Conservation (phyloP, 2,113 vertebrate species). For the Hippopotamus amphibius region DNA sequence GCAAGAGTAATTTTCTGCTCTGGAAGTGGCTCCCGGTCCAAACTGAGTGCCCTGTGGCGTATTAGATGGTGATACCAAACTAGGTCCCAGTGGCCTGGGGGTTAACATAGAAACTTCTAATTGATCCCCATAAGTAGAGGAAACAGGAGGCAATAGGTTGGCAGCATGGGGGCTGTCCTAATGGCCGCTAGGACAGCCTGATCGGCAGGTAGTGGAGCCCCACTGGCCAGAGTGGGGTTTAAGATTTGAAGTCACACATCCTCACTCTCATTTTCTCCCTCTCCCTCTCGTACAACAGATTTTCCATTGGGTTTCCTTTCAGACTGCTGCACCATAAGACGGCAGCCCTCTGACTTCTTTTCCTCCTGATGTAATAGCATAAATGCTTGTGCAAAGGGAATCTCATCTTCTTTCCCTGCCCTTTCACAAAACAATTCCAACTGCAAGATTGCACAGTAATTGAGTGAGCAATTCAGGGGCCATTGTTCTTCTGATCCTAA, state of each 20-base stretch:
- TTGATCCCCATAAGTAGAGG: background rate
- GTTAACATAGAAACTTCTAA: background rate
- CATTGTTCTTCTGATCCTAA: background rate
- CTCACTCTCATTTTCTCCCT: background rate
- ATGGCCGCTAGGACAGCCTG: background rate
- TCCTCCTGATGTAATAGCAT: background rate
- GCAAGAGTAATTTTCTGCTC: fast-evolving
- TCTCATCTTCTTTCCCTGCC: background rate
- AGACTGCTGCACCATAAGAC: background rate
- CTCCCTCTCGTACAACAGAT: background rate
- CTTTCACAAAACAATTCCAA: background rate
- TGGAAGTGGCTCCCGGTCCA: background rate
- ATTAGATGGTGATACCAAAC: background rate
- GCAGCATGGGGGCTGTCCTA: background rate
- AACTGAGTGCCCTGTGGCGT: background rate
- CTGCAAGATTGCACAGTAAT: background rate
- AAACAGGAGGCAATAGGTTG: background rate
- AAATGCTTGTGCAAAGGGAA: background rate
- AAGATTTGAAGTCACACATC: background rate
- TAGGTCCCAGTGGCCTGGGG: background rate
- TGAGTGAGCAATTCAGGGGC: background rate
- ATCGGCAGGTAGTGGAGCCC: background rate
- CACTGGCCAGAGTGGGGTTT: background rate
- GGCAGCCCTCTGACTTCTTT: background rate
- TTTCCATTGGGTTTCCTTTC: background rate